Evolutionary conservation across 2,797 vertebrate species (phyloP).

Genomic region (Tokudaia tokunoshimensis): DNA sequence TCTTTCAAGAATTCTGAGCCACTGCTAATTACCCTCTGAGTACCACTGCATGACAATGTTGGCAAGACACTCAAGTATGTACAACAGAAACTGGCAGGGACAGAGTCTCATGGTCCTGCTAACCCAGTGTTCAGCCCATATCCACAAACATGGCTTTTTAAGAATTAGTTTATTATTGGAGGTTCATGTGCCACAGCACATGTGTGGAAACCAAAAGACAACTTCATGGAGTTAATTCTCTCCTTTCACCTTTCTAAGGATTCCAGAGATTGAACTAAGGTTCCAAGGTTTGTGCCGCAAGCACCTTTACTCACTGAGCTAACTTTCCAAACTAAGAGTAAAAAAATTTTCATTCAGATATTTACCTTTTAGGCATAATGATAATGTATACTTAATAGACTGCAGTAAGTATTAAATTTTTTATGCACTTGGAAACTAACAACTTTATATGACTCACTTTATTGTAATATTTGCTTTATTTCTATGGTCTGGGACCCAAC

Average conservation of each 20-base stretch:
- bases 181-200: neutral
- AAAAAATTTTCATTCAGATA: neutral
- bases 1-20: neutral
- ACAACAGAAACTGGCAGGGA: neutral
- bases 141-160: neutral
- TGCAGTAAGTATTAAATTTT: neutral
- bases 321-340: neutral
- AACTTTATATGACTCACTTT: neutral
- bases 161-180: neutral
- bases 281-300: neutral
- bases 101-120: neutral
- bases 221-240: neutral
- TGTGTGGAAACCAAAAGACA: neutral
- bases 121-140: neutral
- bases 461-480: neutral
- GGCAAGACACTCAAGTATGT: neutral
- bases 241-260: neutral
- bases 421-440: neutral
- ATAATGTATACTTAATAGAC: neutral
- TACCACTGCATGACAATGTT: neutral
- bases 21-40: neutral
- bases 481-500: neutral
- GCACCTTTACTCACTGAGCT: neutral
- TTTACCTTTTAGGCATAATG: neutral
- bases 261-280: neutral